These are phyloP conservation scores for Chirona hameri DNA, from an alignment of 2,888 invertebrate species.

Conservation along the genomic window DNA sequence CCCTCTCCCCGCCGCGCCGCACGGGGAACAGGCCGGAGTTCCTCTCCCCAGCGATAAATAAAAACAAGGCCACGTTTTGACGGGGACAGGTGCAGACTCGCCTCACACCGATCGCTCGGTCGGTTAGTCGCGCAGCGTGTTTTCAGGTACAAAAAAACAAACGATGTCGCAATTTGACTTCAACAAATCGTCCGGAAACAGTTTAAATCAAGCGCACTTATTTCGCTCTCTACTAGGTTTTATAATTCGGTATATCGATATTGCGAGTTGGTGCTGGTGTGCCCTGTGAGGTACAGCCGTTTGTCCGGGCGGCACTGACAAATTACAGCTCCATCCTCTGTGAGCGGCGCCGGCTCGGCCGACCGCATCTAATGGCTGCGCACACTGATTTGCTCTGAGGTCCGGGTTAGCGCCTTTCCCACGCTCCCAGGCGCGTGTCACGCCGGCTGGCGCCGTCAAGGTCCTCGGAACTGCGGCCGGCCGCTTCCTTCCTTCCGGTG, in stretches of 20 bases:
- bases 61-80: background rate
- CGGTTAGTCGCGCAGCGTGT: background rate
- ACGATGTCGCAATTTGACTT: background rate
- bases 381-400: background rate
- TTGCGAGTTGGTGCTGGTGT: too few species aligned
- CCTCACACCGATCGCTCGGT: background rate
- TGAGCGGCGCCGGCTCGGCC: background rate
- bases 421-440: conserved; percentile 6
- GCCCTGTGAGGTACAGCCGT: too few species aligned
- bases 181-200: background rate
- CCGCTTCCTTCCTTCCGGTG: conserved; percentile 25
- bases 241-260: too few species aligned
- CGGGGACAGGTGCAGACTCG: background rate
- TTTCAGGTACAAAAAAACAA: background rate
- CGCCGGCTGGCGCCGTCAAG: conserved; percentile 6
- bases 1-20: background rate
- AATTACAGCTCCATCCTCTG: background rate
- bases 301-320: background rate
- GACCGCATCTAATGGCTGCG: background rate
- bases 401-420: conserved; percentile 1
- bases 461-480: conserved; percentile 27
- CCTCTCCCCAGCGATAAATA: conserved; percentile 3
- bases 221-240: too few species aligned
- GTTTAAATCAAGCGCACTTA: too few species aligned
- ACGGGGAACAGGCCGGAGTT: background rate